phyloP scores from a whole-genome alignment of 2,113 vertebrate species.

The Haemorhous mexicanus region DNA sequence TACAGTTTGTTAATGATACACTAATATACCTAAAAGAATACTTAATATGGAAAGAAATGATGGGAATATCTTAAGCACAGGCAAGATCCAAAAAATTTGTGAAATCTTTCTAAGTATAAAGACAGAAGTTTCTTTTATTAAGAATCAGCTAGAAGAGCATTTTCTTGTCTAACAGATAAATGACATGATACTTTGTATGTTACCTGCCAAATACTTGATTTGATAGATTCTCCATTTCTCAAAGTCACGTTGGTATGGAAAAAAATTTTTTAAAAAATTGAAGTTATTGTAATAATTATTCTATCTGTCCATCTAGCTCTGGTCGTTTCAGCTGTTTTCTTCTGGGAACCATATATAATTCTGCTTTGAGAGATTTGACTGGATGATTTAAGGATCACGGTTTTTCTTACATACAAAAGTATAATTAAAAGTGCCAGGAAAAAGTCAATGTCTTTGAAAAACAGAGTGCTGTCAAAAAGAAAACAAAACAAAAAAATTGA shows the following conservation, averaged over 20 bases:
- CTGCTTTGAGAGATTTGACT: not conserved
- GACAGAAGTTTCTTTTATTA: not conserved
- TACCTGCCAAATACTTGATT: slow-evolving; percentile 7
- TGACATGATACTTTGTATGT: not conserved
- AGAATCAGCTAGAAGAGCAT: not conserved
- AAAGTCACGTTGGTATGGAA: not conserved
- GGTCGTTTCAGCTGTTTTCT: not conserved
- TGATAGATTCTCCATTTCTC: slow-evolving; percentile 1
- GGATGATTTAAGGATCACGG: not conserved
- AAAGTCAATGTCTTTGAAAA: slow-evolving; percentile 35
- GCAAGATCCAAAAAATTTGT: not conserved
- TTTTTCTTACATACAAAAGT: not conserved
- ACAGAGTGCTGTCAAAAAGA: not conserved
- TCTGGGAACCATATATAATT: not conserved
- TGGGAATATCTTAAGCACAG: not conserved
- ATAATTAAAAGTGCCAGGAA: slow-evolving; percentile 31
- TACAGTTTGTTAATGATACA: not conserved
- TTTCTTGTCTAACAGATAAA: slow-evolving; percentile 4
- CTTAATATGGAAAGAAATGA: not conserved
- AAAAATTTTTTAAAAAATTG: not conserved
- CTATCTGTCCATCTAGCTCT: not conserved
- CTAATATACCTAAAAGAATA: not conserved
- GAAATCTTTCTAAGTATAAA: not conserved
- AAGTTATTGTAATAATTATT: slow-evolving; percentile 13
- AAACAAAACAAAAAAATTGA: not conserved